A percentile compares a stretch with the other conserved stretches of the same genome.
These are phyloP conservation scores for Musca domestica DNA, from an alignment of 1,140 invertebrate species.

Conservation along the genomic window DNA sequence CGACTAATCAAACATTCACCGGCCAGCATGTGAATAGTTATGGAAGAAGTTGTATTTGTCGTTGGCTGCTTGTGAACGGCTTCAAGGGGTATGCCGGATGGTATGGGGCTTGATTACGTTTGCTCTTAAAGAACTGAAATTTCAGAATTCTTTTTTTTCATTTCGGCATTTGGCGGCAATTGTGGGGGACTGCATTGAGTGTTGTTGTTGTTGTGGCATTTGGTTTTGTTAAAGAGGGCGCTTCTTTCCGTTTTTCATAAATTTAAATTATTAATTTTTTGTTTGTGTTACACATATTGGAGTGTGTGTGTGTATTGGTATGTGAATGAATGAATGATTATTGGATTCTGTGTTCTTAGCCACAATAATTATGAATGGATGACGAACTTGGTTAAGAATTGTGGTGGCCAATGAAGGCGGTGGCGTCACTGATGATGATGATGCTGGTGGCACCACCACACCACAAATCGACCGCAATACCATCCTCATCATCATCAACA, in stretches of 20 bases:
- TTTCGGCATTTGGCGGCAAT: too few relatives aligned
- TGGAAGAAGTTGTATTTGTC: not conserved
- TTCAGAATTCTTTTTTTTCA: too few relatives aligned
- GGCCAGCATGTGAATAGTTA: not conserved
- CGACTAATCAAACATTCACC: not conserved
- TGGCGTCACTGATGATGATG: not conserved
- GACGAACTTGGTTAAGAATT: not conserved
- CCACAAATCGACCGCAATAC: not conserved
- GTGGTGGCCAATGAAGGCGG: not conserved
- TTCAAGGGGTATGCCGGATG: not conserved
- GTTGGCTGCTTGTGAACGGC: not conserved
- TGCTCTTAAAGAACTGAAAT: too few relatives aligned
- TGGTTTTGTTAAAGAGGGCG: slow-evolving; percentile 23
- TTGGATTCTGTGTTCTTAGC: slow-evolving; percentile 7
- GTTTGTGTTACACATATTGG: not conserved
- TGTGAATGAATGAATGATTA: slow-evolving; percentile 6
- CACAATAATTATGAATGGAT: slow-evolving; percentile 10
- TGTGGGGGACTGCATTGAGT: not conserved
- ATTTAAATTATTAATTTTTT: slow-evolving; percentile 31
- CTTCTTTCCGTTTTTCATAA: slow-evolving; percentile 32
- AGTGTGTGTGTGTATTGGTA: not conserved
- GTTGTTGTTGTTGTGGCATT: not conserved
- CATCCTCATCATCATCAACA: not conserved
- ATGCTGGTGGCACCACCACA: slow-evolving; percentile 2
- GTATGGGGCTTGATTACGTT: too few relatives aligned